Conservation (phyloP, 2,113 vertebrate species). For the Catagonus wagneri region DNA sequence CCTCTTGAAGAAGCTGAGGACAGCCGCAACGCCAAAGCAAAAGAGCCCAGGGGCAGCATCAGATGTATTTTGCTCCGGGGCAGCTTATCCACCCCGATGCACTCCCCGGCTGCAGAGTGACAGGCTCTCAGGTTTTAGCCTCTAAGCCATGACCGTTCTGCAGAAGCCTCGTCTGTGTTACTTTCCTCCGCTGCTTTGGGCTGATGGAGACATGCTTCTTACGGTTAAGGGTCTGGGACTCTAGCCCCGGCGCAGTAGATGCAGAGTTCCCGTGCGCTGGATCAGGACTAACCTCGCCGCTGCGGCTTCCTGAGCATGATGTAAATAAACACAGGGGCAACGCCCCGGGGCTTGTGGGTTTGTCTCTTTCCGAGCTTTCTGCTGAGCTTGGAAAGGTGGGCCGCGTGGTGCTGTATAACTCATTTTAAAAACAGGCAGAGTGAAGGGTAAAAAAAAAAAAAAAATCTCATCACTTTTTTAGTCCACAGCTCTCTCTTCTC, state of each 20-base stretch:
- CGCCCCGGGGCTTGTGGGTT: background rate
- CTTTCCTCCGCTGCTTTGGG: background rate
- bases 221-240: background rate
- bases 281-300: background rate
- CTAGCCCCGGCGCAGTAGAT: background rate
- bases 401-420: background rate
- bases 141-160: background rate
- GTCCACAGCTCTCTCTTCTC: background rate
- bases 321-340: background rate
- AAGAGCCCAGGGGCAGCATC: background rate
- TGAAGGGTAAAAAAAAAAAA: background rate
- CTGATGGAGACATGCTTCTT: background rate
- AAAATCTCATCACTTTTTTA: background rate
- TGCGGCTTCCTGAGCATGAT: background rate
- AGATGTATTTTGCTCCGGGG: conserved; percentile 10
- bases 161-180: background rate
- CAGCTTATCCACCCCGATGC: background rate
- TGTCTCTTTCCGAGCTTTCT: background rate
- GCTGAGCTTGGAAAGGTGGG: background rate
- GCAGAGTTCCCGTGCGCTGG: background rate
- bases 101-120: background rate
- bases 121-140: background rate
- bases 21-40: background rate
- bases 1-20: background rate
- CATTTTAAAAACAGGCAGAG: background rate